These are phyloP conservation scores for Pseudocheirus occidentalis DNA, from an alignment of 2,797 vertebrate species.

Conservation along the genomic window DNA sequence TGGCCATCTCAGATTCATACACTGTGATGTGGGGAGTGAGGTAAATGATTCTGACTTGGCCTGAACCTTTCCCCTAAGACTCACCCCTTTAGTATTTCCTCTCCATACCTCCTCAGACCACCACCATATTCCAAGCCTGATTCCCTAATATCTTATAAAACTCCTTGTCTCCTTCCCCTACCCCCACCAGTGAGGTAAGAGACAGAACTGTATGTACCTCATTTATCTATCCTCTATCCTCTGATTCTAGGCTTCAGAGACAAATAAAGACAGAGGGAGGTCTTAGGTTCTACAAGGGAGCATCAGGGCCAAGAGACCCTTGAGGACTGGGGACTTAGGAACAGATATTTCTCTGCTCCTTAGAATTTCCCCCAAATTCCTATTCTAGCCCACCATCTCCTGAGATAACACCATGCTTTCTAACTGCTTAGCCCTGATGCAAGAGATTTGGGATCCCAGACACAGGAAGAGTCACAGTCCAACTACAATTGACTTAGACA, in stretches of 20 bases:
- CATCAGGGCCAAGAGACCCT: background rate
- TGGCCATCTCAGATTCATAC: background rate
- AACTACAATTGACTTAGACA: background rate
- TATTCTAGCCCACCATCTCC: background rate
- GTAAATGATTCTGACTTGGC: background rate
- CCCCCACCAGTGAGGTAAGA: background rate
- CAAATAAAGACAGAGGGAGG: background rate
- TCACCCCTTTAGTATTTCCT: background rate
- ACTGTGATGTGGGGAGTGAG: background rate
- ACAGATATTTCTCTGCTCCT: background rate
- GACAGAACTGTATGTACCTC: background rate
- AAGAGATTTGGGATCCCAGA: background rate
- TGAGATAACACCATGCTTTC: background rate
- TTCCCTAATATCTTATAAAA: background rate
- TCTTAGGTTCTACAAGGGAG: background rate
- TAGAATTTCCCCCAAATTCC: background rate
- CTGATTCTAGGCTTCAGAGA: background rate
- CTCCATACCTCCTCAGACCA: background rate
- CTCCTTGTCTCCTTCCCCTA: background rate
- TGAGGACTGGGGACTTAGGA: background rate
- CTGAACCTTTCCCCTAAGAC: background rate
- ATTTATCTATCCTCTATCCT: background rate
- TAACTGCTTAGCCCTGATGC: background rate
- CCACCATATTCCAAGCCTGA: background rate
- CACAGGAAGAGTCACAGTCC: background rate